These are phyloP conservation scores for Tyto alba DNA, from an alignment of 2,113 vertebrate genomes.

Conservation along the genomic window DNA sequence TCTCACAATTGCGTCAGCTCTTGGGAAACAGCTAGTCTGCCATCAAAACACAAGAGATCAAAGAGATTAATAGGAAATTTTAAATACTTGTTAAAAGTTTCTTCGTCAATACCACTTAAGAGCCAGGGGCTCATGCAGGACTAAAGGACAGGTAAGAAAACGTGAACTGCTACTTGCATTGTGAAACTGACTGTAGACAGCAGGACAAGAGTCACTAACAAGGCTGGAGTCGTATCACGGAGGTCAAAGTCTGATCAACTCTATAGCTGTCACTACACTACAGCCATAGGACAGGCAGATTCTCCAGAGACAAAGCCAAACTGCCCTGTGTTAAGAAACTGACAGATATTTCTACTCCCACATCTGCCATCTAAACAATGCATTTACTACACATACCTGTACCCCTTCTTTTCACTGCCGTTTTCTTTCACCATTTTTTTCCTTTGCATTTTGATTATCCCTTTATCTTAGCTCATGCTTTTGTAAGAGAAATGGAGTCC, in stretches of 20 bases:
- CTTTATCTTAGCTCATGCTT: background rate
- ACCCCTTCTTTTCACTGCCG: background rate
- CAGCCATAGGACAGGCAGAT: background rate
- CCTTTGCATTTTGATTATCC: background rate
- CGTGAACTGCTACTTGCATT: background rate
- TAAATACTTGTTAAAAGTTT: background rate
- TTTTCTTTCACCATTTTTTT: background rate
- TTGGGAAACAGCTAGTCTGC: background rate
- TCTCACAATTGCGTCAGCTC: fast-evolving
- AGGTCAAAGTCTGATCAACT: background rate
- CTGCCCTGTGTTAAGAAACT: background rate
- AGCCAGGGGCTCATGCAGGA: background rate
- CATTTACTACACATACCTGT: background rate
- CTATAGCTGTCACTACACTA: background rate
- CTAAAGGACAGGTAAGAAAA: background rate
- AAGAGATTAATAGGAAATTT: background rate
- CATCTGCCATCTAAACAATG: background rate
- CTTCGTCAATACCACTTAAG: background rate
- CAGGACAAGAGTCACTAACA: background rate
- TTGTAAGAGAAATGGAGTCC: background rate
- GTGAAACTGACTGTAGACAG: background rate
- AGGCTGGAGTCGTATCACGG: background rate
- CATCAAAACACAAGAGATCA: background rate
- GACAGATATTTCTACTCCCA: background rate
- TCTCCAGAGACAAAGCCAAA: background rate